Percentiles rank a stretch among this genome's conserved stretches.
These are phyloP conservation scores for Aricia agestis DNA, from an alignment of 1,140 invertebrate genomes.

Conservation along the genomic window DNA sequence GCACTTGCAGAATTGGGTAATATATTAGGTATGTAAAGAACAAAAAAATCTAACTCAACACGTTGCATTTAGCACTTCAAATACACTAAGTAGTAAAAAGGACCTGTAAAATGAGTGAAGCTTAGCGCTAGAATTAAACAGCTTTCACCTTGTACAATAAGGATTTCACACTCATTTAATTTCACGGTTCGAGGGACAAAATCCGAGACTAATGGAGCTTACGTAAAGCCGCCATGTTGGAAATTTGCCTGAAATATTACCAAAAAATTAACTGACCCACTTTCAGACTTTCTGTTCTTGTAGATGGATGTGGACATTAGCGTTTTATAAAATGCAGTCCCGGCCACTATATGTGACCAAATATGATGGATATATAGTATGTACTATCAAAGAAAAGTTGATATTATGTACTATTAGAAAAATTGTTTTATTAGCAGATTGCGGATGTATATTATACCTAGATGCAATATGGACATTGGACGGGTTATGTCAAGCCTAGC, in stretches of 20 bases:
- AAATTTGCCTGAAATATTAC: slow-evolving; percentile 8
- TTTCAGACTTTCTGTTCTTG: not conserved
- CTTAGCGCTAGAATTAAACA: slow-evolving; percentile 48
- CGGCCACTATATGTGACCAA: too few species aligned
- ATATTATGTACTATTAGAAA: too few species aligned
- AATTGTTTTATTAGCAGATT: too few species aligned
- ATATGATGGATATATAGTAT: too few species aligned
- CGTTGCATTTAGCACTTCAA: not conserved
- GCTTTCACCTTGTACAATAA: slow-evolving; percentile 45
- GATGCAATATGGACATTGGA: too few species aligned
- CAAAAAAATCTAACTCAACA: too few species aligned
- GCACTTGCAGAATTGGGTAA: too few species aligned
- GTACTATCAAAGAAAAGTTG: too few species aligned
- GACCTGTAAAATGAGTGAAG: slow-evolving; percentile 21
- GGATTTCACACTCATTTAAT: slow-evolving; percentile 54
- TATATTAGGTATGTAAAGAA: too few species aligned
- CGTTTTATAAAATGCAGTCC: not conserved
- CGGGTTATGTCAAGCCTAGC: too few species aligned
- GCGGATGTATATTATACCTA: too few species aligned
- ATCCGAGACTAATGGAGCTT: slow-evolving; percentile 23
- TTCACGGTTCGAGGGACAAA: slow-evolving; percentile 42
- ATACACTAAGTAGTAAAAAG: slow-evolving; percentile 27
- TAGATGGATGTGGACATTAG: not conserved
- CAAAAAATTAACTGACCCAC: slow-evolving; percentile 5
- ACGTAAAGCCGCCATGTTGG: slow-evolving; percentile 2